Conservation (phyloP, 2,113 vertebrate genomes). For the Pomatorhinus ruficollis region DNA sequence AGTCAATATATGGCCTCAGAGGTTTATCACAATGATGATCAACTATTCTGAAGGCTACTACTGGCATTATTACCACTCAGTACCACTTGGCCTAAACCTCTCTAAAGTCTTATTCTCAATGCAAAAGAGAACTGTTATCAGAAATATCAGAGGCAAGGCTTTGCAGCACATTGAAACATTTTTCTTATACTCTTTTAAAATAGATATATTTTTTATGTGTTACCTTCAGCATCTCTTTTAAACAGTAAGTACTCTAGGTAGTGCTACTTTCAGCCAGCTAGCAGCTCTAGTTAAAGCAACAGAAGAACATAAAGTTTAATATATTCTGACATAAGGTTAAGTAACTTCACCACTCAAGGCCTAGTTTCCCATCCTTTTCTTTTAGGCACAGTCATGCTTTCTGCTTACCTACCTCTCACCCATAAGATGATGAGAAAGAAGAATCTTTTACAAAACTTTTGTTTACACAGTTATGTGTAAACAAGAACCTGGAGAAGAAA, state of each 20-base stretch:
- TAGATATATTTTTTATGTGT: neutral
- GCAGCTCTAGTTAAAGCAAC: neutral
- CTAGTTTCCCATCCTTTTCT: neutral
- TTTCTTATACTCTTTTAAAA: neutral
- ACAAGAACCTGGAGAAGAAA: neutral
- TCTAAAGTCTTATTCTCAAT: neutral
- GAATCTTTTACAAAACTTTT: neutral
- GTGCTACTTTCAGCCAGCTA: neutral
- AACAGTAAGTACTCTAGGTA: neutral
- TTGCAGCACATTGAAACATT: neutral
- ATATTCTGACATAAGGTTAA: neutral
- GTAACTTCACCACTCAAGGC: neutral
- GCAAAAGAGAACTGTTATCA: neutral
- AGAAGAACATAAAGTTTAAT: neutral
- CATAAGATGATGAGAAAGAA: neutral
- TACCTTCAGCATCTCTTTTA: neutral
- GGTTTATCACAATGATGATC: neutral
- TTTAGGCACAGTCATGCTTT: neutral
- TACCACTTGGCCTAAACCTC: neutral
- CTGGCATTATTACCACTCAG: neutral
- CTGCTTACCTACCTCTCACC: neutral
- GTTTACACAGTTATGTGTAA: neutral
- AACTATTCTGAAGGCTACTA: neutral
- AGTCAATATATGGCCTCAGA: neutral
- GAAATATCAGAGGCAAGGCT: neutral